phyloP scores from a whole-genome alignment of 2,113 vertebrate species.

The Noturus placidus region DNA sequence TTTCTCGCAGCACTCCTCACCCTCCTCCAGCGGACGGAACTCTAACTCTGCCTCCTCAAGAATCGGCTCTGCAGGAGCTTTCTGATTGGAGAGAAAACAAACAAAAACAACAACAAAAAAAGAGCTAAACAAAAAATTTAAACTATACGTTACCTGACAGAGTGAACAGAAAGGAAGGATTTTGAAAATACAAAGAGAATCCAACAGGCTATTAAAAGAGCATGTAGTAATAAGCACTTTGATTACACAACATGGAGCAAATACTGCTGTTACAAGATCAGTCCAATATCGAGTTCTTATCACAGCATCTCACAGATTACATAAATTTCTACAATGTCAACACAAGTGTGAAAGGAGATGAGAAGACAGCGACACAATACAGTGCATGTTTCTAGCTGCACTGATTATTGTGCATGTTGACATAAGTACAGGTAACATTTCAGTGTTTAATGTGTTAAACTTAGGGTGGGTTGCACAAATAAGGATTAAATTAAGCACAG shows the following conservation, averaged over 20 bases:
- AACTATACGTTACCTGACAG: background rate
- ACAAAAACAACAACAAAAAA: background rate
- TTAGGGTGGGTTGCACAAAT: too few species aligned
- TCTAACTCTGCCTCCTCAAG: slow-evolving; percentile 96
- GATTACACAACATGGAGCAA: background rate
- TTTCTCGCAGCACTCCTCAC: slow-evolving; percentile 84
- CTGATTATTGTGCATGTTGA: background rate
- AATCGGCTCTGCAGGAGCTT: slow-evolving; percentile 93
- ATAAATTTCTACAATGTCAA: background rate
- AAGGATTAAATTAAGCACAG: too few species aligned
- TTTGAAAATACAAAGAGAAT: background rate
- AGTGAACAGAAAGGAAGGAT: background rate
- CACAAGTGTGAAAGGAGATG: background rate
- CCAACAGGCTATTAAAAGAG: background rate
- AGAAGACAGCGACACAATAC: background rate
- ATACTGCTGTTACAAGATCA: background rate
- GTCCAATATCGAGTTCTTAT: too few species aligned
- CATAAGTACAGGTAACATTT: background rate
- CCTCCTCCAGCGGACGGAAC: slow-evolving; percentile 88
- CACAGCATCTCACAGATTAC: background rate
- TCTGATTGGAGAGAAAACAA: slow-evolving; percentile 68
- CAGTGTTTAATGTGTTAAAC: too few species aligned
- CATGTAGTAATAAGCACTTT: background rate
- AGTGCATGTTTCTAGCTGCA: background rate
- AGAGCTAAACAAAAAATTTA: background rate